Evolutionary conservation across 2,797 vertebrate genomes (phyloP), one percentile per base, ranked within the genome.

Genomic region (Gambusia yucatana): DNA sequence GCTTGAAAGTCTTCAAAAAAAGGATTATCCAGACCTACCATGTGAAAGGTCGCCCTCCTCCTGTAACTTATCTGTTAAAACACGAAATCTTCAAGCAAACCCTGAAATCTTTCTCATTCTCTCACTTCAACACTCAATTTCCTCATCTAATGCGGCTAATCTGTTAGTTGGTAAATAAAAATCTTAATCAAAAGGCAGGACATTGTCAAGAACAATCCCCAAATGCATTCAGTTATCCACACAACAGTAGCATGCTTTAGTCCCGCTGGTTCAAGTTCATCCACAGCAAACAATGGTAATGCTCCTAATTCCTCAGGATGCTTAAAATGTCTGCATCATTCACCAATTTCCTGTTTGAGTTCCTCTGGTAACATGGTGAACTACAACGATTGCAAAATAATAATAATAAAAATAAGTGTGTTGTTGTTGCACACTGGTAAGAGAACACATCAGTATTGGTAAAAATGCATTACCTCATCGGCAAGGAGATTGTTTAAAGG

Each of bases 1-100:
- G 65, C 39, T 50, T 41, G 65, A 69, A 69, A 69, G 65, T 69
- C 10, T 69, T 43, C 65, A 69, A n/a, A 69, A 69, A 14, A 16
- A 43, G 65, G 65, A 69, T 43, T 43, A 69, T 69, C 65, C 39
- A 43, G 65, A 43, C 39, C 43, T 43, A 41, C 22, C 10, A 13
- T 69, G 65, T 25, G 65, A 43, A 25, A 69, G 10, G 39, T 69
- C 22, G 65, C 39, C 65, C 22, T 69, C 65, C 39, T 67, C 63
- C 36, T 67, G 63, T 67, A 67, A 67, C 63, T 3, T 69, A 43
- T 69, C 65, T 13, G 65, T 43, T n/a, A n/a, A 13, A 25, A 43
- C 13, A 43, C 0, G 3, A 69, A 69, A 41, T 41, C 39, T 11
- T 13, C 33, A 36, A 65, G 33, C 33, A 65, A 7, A 9, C 33